Evolutionary conservation across 2,797 vertebrate genomes (phyloP), one percentile per base, ranked within the genome.

Genomic region (Falco columbarius): DNA sequence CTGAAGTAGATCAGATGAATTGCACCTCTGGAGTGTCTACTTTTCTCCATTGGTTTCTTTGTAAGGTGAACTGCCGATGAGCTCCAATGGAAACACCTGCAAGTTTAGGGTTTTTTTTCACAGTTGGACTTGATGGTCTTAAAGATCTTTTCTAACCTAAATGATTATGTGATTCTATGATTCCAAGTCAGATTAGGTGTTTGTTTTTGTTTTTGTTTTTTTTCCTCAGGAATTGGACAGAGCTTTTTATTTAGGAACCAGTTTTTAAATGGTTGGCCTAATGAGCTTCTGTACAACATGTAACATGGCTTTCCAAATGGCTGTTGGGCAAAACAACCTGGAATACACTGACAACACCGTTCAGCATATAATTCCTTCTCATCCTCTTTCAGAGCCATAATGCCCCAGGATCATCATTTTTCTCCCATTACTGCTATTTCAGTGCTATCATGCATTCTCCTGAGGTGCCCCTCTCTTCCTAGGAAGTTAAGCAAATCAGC

Each of bases 401-500:
- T 80, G 55, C 46, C 46, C 49, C 52, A 92, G 62, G 65, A 71
- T 80, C 66, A 82, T 55, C 3, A 70, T 86, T 85, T 82, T 34
- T 72, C 34, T 90, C 29, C 38, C 29, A 3, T 65, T 79, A 71
- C 59, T 93, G 77, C 92, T 93, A 16, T 95, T 56, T 21, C 70
- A 58, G 32, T 84, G 58, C 51, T 81, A 66, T 26, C 46, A 58
- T 23, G 8, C 56, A 29, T 77, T 73, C 59, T 89, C 59, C 54
- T 26, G 24, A 71, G 75, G n/a, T 91, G 62, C 46, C 36, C 30
- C 24, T 77, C n/a, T 87, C 67, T 79, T 90, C 58, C 70, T 82
- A 40, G 76, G 89, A 81, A 86, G 56, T 76, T 55, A 85, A 93
- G 73, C 81, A 92, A 89, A 84, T 58, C 72, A 91, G 85, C 85